Conservation (phyloP, 2,113 vertebrate species). For the Corydoras maculifer region DNA sequence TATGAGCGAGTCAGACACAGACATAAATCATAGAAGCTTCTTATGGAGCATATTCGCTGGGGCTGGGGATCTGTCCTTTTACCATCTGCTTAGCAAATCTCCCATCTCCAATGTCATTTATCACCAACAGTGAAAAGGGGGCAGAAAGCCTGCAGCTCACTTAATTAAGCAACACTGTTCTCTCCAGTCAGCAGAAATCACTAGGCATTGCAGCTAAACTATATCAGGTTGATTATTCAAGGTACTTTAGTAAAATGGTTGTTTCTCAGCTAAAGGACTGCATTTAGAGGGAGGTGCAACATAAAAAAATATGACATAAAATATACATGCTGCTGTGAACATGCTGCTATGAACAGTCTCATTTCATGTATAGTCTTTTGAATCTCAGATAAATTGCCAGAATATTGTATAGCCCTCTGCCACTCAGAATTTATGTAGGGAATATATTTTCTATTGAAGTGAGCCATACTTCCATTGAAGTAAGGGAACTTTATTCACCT, state of each 20-base stretch:
- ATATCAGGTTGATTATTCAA: not conserved
- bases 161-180: not conserved
- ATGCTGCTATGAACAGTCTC: too few relatives aligned
- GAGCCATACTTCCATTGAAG: too few relatives aligned
- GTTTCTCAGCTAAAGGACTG: not conserved
- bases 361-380: too few relatives aligned
- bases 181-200: not conserved
- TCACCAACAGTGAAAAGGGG: conserved; percentile 9
- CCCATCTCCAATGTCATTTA: conserved; percentile 24
- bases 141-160: conserved; percentile 4
- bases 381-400: too few relatives aligned
- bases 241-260: too few relatives aligned
- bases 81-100: conserved; percentile 40
- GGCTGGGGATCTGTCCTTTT: conserved; percentile 11
- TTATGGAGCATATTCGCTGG: conserved; percentile 34
- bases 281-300: not conserved
- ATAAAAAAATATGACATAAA: too few relatives aligned
- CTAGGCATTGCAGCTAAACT: not conserved
- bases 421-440: too few relatives aligned
- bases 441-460: too few relatives aligned
- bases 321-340: too few relatives aligned
- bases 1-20: conserved; percentile 15
- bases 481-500: too few relatives aligned
- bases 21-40: conserved; percentile 35
- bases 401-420: too few relatives aligned